These are phyloP conservation scores for Palaemon carinicauda DNA, from an alignment of 1,140 invertebrate genomes.

Conservation along the genomic window DNA sequence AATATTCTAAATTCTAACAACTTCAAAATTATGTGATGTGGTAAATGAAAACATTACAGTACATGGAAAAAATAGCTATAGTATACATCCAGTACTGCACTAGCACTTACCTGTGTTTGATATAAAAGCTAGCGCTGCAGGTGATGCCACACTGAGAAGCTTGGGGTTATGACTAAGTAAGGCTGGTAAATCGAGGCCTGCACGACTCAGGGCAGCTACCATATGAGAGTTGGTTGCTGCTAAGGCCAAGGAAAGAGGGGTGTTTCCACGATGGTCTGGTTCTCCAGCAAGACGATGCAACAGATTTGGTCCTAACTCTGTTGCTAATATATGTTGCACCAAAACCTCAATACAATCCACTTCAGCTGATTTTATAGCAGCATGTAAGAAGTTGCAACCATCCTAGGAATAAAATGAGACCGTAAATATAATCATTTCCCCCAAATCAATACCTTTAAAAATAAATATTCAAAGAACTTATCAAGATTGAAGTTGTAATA, in stretches of 20 bases:
- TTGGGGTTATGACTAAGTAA: conserved; percentile 22
- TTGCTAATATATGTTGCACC: conserved; percentile 31
- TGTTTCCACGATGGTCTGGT: conserved; percentile 40
- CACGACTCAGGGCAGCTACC: conserved; percentile 27
- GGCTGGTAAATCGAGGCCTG: conserved; percentile 35
- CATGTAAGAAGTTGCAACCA: conserved; percentile 56
- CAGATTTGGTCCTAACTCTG: conserved; percentile 20
- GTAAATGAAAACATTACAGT: not conserved
- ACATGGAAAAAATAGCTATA: not conserved
- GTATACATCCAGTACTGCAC: not conserved
- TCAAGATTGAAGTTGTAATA: too few species aligned
- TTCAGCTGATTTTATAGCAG: conserved; percentile 52
- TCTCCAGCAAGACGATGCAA: conserved; percentile 43
- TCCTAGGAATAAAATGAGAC: conserved; percentile 35
- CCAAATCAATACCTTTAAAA: too few species aligned
- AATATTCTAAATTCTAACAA: too few species aligned
- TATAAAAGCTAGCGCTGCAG: conserved; percentile 15
- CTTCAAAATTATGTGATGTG: too few species aligned
- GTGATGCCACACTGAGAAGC: conserved; percentile 27
- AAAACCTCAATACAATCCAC: conserved; percentile 46
- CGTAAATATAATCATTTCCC: too few species aligned
- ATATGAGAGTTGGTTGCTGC: conserved; percentile 7
- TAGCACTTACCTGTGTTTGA: conserved; percentile 24
- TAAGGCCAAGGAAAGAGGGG: conserved; percentile 40
- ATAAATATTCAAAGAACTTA: too few species aligned